Conservation (phyloP, 2,113 vertebrate species). For the Meles meles region DNA sequence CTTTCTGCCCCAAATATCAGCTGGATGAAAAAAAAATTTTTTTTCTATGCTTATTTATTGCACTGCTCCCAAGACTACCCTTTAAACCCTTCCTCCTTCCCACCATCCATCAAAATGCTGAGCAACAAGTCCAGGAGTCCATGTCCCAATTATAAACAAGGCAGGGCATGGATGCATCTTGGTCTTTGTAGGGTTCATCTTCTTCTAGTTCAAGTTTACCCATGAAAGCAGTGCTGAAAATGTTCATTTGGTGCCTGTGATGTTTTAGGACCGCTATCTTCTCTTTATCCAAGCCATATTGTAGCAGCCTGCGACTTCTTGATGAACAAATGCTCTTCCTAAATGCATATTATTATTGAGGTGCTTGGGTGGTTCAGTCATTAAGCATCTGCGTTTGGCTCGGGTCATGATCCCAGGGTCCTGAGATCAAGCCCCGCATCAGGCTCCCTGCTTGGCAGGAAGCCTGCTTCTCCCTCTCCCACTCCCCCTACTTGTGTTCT, state of each 20-base stretch:
- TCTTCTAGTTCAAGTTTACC: not conserved
- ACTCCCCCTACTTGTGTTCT: too few species aligned
- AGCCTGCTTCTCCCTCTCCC: too few species aligned
- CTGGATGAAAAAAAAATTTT: not conserved
- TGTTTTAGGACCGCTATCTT: not conserved
- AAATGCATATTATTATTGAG: not conserved
- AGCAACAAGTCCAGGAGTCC: not conserved
- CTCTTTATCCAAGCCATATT: not conserved
- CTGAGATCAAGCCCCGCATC: too few species aligned
- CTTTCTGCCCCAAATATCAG: not conserved
- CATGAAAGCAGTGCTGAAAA: not conserved
- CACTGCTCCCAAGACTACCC: not conserved
- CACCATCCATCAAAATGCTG: not conserved
- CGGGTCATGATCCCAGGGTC: too few species aligned
- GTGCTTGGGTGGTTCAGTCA: too few species aligned
- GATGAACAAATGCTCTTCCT: not conserved
- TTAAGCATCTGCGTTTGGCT: too few species aligned
- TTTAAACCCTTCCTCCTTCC: too few species aligned
- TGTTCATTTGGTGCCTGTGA: not conserved
- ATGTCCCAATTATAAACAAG: accelerated
- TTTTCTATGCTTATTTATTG: not conserved
- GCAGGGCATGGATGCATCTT: not conserved
- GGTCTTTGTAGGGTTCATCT: not conserved
- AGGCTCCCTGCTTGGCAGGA: too few species aligned
- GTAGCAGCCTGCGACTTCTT: not conserved